Evolutionary conservation across 2,888 invertebrate genomes (phyloP).

Genomic region (Eudemis profundana): DNA sequence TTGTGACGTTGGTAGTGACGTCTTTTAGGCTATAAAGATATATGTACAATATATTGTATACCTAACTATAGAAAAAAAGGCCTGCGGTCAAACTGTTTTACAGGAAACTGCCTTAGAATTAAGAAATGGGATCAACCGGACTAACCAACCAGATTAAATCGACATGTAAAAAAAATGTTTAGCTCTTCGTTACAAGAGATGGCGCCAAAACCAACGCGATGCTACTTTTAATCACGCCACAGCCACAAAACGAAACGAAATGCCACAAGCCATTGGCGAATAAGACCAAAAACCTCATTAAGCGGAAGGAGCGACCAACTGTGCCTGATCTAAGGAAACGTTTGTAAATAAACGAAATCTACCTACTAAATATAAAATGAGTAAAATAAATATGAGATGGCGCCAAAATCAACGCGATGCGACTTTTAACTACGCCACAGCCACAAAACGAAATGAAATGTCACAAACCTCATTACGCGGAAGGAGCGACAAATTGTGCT

Average conservation of each 20-base stretch:
- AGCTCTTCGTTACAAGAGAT: conserved; percentile 16
- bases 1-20: no score
- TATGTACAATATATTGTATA: no score
- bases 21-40: no score
- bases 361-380: no score
- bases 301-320: conserved; percentile 17
- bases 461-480: conserved; percentile 42
- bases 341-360: no score
- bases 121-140: no score
- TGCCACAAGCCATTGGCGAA: conserved; percentile 36
- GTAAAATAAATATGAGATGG: no score
- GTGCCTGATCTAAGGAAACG: no score
- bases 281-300: conserved; percentile 41
- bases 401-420: conserved; percentile 23
- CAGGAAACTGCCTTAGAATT: no score
- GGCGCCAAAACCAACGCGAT: conserved; percentile 28
- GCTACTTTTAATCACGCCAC: conserved; percentile 21
- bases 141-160: no score
- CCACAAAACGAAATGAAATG: conserved; percentile 33
- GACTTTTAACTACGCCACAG: conserved; percentile 29
- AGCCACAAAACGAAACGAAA: conserved; percentile 34
- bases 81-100: no score
- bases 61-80: no score
- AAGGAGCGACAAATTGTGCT: conserved; percentile 40
- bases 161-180: not conserved